Percentiles rank a stretch among this genome's conserved stretches.
These are phyloP conservation scores for Dinomys branickii DNA, from an alignment of 2,113 vertebrate genomes.

Conservation along the genomic window DNA sequence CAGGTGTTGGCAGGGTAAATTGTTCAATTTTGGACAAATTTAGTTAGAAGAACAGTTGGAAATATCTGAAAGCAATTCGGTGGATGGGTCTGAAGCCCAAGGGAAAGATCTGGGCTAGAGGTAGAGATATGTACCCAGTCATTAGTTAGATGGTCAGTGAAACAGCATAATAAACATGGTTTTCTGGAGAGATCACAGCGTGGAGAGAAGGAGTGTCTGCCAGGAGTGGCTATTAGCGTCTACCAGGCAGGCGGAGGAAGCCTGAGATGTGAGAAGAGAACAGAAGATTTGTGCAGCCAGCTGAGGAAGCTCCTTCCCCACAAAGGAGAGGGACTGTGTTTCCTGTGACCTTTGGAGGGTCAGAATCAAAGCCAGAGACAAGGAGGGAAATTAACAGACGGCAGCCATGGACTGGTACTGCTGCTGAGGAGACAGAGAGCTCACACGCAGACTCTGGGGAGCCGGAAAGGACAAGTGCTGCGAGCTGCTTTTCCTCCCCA, in stretches of 20 bases:
- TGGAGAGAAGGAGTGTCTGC: neutral
- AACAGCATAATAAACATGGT: neutral
- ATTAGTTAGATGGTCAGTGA: neutral
- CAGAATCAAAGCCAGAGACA: slow-evolving; percentile 11
- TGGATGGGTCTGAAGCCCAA: neutral
- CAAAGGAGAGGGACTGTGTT: neutral
- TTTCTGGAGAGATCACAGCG: neutral
- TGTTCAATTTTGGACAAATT: neutral
- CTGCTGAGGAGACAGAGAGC: neutral
- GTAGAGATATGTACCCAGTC: neutral
- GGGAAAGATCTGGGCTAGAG: neutral
- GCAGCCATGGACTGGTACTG: neutral
- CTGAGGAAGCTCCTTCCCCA: neutral
- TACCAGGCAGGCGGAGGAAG: neutral
- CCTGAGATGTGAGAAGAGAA: neutral
- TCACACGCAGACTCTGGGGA: neutral
- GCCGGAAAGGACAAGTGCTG: neutral
- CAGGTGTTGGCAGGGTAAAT: neutral
- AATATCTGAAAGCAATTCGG: neutral
- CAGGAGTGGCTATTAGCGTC: neutral
- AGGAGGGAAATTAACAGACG: slow-evolving; percentile 32
- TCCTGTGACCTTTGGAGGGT: neutral
- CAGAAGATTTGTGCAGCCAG: neutral
- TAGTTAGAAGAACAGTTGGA: neutral
- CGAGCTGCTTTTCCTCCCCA: neutral